Base-by-base conservation (phyloP, 2,113 vertebrate species). In the Hemiscyllium ocellatum region DNA sequence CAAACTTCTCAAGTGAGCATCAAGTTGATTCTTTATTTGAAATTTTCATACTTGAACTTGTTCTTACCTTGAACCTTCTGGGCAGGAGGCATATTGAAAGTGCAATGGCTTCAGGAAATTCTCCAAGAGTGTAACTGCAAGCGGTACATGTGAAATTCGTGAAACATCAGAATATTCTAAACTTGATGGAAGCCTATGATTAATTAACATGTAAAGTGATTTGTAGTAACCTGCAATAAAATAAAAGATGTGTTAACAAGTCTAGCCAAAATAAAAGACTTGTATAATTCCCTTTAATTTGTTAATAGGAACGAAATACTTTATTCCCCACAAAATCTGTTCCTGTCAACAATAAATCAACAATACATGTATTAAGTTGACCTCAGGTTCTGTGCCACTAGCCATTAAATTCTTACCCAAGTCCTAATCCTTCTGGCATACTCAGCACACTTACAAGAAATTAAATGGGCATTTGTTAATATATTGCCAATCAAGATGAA, bases 21-120 rank as follows among this genome's bases (percentile, higher is more conserved):
- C 15, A 91, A 65, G 26, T 13, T 33, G 29, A 65, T n/a, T 4
- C 87, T n/a, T 61, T n/a, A 91, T 12, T 52, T 89, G 86, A 89
- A 65, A 91, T 91, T 91, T 91, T 4, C n/a, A 37, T 19, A 4
- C 37, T 37, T 15, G n/a, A 37, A 37, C 76, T 61, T 96, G 12
- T 24, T 7, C 96, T 97, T 98, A 99, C 99, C 99, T 99, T 97
- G 99, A 98, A 96, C 98, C 98, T 96, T 97, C 98, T 96, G 98
- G 98, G 97, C 99, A 99, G 97, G 99, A 99, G 98, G 97, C 98
- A 97, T 99, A 99, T 3, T 97, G 99, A 99, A 99, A 99, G 99
- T 99, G 99, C 99, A 99, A 97, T 96, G 99, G 99, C 97, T 99
- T 99, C 96, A 99, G 97, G 96, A 98, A 98, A 98, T 99, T 99